Conservation (phyloP, 2,113 vertebrate species). For the Grantiella picta region DNA sequence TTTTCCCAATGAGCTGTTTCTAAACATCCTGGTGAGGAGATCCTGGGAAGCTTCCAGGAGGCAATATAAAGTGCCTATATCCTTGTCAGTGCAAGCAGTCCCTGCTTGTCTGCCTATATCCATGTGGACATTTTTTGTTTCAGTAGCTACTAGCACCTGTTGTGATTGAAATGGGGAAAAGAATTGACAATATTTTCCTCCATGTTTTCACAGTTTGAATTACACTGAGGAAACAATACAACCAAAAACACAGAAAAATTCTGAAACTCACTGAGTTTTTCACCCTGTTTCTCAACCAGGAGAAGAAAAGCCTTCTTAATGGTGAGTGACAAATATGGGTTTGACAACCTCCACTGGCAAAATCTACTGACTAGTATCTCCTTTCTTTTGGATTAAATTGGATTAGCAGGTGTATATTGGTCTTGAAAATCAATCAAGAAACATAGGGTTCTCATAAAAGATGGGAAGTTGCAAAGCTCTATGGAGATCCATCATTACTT, state of each 20-base stretch:
- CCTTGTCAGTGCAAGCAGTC: not conserved
- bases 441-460: not conserved
- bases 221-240: slow-evolving; percentile 2
- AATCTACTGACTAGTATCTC: not conserved
- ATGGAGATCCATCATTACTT: not conserved
- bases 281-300: not conserved
- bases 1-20: not conserved
- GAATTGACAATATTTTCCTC: not conserved
- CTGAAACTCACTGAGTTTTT: not conserved
- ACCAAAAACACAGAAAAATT: not conserved
- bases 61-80: not conserved
- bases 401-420: not conserved
- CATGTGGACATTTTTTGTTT: not conserved
- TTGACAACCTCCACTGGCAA: not conserved
- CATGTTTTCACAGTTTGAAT: not conserved
- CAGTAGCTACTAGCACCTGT: not conserved
- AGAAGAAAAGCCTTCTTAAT: not conserved
- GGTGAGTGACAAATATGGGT: not conserved
- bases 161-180: not conserved
- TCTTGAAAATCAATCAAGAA: not conserved
- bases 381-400: not conserved
- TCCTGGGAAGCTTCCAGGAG: not conserved
- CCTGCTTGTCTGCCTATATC: not conserved
- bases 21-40: not conserved
- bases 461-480: not conserved